These are phyloP conservation scores for Machimus rusticus DNA, from an alignment of 2,888 invertebrate genomes.

Conservation along the genomic window DNA sequence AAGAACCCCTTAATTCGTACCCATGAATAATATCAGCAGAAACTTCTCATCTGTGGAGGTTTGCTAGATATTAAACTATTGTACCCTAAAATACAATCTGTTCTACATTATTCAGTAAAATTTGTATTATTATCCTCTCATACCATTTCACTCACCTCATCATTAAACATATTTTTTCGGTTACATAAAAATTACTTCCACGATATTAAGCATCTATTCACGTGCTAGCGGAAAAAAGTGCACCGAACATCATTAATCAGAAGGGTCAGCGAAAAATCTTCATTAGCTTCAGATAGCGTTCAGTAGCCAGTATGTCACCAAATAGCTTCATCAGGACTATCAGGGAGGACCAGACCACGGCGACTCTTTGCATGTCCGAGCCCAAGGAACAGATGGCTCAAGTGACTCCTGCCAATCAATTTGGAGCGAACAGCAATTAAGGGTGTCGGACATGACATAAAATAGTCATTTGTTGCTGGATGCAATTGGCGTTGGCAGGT, in stretches of 20 bases:
- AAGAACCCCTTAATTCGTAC: too few relatives aligned
- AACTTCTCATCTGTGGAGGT: background rate
- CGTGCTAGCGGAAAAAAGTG: background rate
- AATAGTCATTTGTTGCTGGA: background rate
- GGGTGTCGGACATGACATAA: background rate
- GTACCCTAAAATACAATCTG: background rate
- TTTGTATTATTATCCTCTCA: background rate
- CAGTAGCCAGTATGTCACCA: background rate
- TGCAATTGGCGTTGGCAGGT: background rate
- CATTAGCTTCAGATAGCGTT: background rate
- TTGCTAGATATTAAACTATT: background rate
- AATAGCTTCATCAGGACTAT: background rate
- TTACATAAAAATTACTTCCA: background rate
- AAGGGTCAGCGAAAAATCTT: background rate
- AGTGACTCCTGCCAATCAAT: conserved; percentile 15
- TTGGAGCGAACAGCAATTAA: conserved; percentile 1
- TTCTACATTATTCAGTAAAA: background rate
- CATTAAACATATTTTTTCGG: background rate
- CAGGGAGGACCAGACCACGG: background rate
- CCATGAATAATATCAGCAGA: too few relatives aligned
- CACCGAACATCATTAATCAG: background rate
- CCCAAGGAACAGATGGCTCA: background rate
- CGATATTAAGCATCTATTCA: background rate
- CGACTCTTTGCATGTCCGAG: background rate
- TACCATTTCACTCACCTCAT: background rate